These are phyloP conservation scores for Venturia canescens DNA, from an alignment of 1,140 invertebrate genomes.

Conservation along the genomic window DNA sequence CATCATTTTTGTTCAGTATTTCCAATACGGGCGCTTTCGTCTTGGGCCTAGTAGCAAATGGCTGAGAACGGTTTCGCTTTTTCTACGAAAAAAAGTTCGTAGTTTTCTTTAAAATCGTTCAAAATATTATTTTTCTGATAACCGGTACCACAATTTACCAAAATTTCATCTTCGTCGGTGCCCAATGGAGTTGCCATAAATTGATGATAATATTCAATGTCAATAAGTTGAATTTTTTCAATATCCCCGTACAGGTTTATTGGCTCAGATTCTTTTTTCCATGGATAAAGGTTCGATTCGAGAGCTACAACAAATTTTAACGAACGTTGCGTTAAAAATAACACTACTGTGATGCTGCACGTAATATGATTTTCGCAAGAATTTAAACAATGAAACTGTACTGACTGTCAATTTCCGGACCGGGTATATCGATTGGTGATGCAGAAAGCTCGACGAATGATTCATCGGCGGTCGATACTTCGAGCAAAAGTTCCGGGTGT, in stretches of 20 bases:
- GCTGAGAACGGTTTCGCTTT: constrained; percentile 25
- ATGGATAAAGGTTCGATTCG: constrained; percentile 71
- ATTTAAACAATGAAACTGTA: constrained; percentile 27
- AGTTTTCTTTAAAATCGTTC: not conserved
- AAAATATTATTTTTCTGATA: constrained; percentile 14
- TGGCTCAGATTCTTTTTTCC: constrained; percentile 81
- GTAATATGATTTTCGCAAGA: not conserved
- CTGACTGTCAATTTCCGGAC: constrained; percentile 60
- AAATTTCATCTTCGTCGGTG: constrained; percentile 22
- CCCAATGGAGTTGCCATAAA: constrained; percentile 73
- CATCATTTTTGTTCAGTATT: constrained; percentile 43
- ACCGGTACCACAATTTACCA: constrained; percentile 49
- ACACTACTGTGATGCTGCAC: too few species aligned
- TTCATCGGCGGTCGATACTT: constrained; percentile 30
- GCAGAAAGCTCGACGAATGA: constrained; percentile 30
- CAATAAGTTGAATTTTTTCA: constrained; percentile 79
- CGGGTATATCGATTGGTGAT: constrained; percentile 37
- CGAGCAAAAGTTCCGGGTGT: constrained; percentile 43
- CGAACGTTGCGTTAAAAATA: not conserved
- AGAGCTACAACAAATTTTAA: constrained; percentile 55
- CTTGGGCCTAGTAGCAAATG: constrained; percentile 42
- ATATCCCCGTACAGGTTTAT: constrained; percentile 80
- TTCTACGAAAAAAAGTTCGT: constrained; percentile 39
- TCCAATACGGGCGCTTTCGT: constrained; percentile 53
- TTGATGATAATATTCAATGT: constrained; percentile 82